Conservation (phyloP, 2,888 invertebrate genomes). For the Ectobius pallidus region DNA sequence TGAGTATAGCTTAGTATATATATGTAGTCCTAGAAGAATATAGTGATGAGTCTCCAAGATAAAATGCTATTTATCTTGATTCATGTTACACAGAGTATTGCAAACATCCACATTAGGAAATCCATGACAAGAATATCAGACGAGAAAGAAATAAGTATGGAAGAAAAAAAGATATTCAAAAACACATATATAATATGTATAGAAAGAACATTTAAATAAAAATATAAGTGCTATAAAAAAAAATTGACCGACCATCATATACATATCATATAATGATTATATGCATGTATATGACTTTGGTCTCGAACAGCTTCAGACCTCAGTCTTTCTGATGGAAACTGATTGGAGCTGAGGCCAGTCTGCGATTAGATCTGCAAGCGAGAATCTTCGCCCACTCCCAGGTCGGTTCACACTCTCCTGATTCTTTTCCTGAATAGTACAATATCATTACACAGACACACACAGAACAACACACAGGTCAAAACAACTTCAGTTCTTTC, state of each 20-base stretch:
- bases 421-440: constrained; percentile 12
- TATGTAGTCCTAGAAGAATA: too few species aligned
- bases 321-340: constrained; percentile 38
- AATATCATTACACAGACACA: constrained; percentile 1
- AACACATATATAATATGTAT: neutral
- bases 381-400: constrained; percentile 70
- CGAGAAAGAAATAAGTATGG: too few species aligned
- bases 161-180: too few species aligned
- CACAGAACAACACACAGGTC: too few species aligned
- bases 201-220: neutral
- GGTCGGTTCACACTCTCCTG: constrained; percentile 11
- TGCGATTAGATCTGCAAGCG: constrained; percentile 93
- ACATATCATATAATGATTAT: neutral
- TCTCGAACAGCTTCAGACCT: constrained; percentile 41
- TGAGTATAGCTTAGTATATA: too few species aligned
- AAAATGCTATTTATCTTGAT: too few species aligned
- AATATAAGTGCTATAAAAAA: neutral
- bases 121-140: neutral
- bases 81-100: neutral
- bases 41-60: too few species aligned
- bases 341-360: constrained; percentile 90
- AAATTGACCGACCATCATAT: neutral
- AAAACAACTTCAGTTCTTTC: too few species aligned
- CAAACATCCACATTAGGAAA: neutral
- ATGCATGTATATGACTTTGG: constrained; percentile 22